These are phyloP conservation scores for Desmophyllum pertusum DNA, from an alignment of 92 coral and sea anemone genomes.

Conservation along the genomic window DNA sequence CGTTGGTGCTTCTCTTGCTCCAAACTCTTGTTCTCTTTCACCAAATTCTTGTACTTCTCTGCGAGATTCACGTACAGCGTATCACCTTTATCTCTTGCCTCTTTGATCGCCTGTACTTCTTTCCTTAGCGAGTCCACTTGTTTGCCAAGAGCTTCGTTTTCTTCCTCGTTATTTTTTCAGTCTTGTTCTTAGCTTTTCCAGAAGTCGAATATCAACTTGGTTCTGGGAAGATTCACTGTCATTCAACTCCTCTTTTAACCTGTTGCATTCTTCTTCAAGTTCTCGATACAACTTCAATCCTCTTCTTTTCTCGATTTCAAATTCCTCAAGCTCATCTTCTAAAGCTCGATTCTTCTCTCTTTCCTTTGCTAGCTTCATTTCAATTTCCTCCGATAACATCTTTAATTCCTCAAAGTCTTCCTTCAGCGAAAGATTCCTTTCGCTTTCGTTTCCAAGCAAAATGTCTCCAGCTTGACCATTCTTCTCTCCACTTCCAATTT, in stretches of 20 bases:
- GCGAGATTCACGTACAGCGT: conserved; percentile 17
- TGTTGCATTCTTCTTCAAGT: conserved; percentile 41
- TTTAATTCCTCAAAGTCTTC: conserved; percentile 26
- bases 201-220: conserved; percentile 14
- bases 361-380: conserved; percentile 24
- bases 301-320: conserved; percentile 26
- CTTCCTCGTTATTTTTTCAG: conserved; percentile 27
- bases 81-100: conserved; percentile 34
- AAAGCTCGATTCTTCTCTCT: conserved; percentile 17
- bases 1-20: conserved; percentile 34
- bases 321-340: conserved; percentile 26
- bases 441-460: neutral
- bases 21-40: conserved; percentile 38
- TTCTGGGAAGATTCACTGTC: neutral
- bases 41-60: conserved; percentile 32
- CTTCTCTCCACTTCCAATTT: neutral
- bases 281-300: conserved; percentile 18
- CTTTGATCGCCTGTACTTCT: conserved; percentile 22
- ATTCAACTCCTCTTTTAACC: conserved; percentile 13
- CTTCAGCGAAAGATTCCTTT: conserved; percentile 8
- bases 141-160: conserved; percentile 23
- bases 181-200: conserved; percentile 16
- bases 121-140: conserved; percentile 19
- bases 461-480: neutral
- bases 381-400: conserved; percentile 20